Evolutionary conservation across 2,113 vertebrate species (phyloP).

Genomic region (Pheucticus melanocephalus): DNA sequence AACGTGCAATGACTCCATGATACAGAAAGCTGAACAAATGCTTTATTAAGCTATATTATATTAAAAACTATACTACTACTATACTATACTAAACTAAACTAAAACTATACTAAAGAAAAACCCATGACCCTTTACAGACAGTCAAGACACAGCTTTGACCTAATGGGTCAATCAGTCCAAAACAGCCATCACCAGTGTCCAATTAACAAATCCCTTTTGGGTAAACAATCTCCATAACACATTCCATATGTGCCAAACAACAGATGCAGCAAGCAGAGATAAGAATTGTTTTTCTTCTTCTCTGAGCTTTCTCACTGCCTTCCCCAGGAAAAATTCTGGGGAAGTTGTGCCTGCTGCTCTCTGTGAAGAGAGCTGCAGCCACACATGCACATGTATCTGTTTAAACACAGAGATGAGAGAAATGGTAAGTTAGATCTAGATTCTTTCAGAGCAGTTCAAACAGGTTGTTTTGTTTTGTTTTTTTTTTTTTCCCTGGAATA

Average conservation of each 20-base stretch:
- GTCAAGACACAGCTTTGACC: not conserved
- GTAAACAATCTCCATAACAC: not conserved
- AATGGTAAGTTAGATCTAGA: rapidly evolving
- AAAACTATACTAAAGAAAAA: not conserved
- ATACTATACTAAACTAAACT: too few species aligned
- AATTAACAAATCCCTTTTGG: not conserved
- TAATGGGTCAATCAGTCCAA: not conserved
- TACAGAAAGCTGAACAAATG: too few species aligned
- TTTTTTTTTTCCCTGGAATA: not conserved
- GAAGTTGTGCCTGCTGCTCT: not conserved
- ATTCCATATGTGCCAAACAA: not conserved
- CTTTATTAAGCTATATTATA: too few species aligned
- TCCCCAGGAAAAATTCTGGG: not conserved
- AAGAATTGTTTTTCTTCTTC: not conserved
- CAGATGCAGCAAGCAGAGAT: too few species aligned
- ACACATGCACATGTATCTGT: rapidly evolving
- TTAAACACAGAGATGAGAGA: rapidly evolving
- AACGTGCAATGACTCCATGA: too few species aligned
- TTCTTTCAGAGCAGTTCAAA: not conserved
- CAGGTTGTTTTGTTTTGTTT: too few species aligned
- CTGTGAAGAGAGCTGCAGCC: too few species aligned
- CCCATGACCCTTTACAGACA: not conserved
- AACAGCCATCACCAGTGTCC: not conserved
- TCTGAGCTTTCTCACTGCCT: not conserved
- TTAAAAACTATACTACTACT: too few species aligned